Evolutionary conservation across 2,888 invertebrate genomes (phyloP).

Genomic region (Drosophila paucipuncta): DNA sequence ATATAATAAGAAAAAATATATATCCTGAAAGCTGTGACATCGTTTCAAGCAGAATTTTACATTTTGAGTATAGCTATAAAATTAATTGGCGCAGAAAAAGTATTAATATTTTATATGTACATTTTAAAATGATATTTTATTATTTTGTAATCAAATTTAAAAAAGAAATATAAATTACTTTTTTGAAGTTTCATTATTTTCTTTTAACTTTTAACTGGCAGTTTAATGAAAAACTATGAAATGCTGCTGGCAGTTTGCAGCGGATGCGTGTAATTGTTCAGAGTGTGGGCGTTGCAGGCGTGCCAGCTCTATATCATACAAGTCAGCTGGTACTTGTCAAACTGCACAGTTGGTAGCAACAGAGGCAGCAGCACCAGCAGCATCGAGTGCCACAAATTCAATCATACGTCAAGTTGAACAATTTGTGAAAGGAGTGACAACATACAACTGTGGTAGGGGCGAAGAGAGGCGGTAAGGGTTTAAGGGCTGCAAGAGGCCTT

Average conservation of each 20-base stretch:
- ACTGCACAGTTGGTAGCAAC: slow-evolving; percentile 12
- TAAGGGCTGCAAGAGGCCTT: slow-evolving; percentile 3
- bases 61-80: neutral
- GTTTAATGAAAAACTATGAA: neutral
- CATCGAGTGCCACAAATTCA: slow-evolving; percentile 72
- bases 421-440: slow-evolving; percentile 44
- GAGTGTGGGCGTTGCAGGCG: slow-evolving; percentile 16
- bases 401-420: slow-evolving; percentile 70
- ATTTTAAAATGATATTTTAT: neutral
- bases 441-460: neutral
- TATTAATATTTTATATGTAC: neutral
- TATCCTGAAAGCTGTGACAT: neutral
- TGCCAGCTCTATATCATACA: slow-evolving; percentile 5
- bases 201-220: neutral
- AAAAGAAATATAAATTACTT: neutral
- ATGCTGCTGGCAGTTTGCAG: neutral
- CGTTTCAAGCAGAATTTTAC: neutral
- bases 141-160: neutral
- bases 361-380: slow-evolving; percentile 17
- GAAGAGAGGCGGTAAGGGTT: neutral
- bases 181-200: neutral
- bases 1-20: neutral
- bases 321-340: slow-evolving; percentile 17
- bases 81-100: neutral
- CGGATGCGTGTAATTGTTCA: slow-evolving; percentile 7